A percentile compares a stretch with the other conserved stretches of the same genome.
Conservation (phyloP, 1,140 invertebrate species). For the Drosophila arawakana region DNA sequence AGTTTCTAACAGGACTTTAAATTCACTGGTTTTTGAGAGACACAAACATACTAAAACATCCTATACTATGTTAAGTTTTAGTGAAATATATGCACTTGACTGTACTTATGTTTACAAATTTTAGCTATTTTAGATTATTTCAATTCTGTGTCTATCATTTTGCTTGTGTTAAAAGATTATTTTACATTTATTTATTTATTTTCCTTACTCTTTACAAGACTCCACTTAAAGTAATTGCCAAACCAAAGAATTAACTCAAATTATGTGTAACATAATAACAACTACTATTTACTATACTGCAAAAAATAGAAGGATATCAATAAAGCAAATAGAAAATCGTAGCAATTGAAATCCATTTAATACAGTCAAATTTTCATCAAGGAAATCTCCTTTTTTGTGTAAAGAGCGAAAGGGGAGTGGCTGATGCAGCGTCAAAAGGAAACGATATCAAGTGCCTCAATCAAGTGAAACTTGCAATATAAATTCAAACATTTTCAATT, state of each 20-base stretch:
- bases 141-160: not conserved
- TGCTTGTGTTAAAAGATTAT: no score
- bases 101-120: no score
- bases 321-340: constrained; percentile 27
- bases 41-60: no score
- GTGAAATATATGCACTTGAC: no score
- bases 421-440: constrained; percentile 58
- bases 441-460: constrained; percentile 79
- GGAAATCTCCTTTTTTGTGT: constrained; percentile 10
- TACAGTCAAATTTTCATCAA: constrained; percentile 18
- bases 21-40: no score
- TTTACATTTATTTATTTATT: no score
- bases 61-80: no score
- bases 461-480: constrained; percentile 81
- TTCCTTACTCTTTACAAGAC: not conserved
- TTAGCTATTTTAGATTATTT: no score
- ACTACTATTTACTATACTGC: not conserved
- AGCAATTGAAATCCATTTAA: constrained; percentile 28
- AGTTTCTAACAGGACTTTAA: no score
- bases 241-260: constrained; percentile 27
- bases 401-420: constrained; percentile 38
- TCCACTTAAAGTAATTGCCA: not conserved
- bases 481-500: constrained; percentile 83
- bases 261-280: constrained; percentile 9
- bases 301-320: constrained; percentile 8